Percentiles rank a stretch among this genome's conserved stretches.
Evolutionary conservation across 2,888 invertebrate species (phyloP).

Genomic region (Therioaphis trifolii): DNA sequence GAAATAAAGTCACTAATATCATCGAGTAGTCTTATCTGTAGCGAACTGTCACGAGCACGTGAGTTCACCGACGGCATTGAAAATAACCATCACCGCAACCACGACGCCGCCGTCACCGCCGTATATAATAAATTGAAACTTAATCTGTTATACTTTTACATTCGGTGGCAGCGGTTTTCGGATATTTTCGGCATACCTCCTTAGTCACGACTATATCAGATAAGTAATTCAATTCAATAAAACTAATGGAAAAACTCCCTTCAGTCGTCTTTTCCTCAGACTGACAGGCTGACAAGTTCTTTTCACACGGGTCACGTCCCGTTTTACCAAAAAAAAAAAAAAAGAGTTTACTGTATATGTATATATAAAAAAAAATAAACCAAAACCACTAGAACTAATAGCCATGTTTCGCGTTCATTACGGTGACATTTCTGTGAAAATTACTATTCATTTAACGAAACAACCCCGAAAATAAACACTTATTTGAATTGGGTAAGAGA

Average conservation of each 20-base stretch:
- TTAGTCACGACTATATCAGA: slow-evolving; percentile 26
- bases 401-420: not conserved
- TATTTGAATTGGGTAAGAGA: not conserved
- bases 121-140: slow-evolving; percentile 50
- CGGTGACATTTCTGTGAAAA: not conserved
- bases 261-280: slow-evolving; percentile 14
- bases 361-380: slow-evolving; percentile 1
- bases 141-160: slow-evolving; percentile 27
- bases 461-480: not conserved
- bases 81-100: not conserved
- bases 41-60: slow-evolving; percentile 38
- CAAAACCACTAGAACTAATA: not conserved
- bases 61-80: not conserved
- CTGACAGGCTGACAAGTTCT: slow-evolving; percentile 34
- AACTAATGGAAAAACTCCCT: slow-evolving; percentile 50
- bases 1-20: slow-evolving; percentile 26
- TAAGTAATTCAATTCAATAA: slow-evolving; percentile 52
- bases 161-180: not conserved
- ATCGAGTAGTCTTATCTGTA: slow-evolving; percentile 22
- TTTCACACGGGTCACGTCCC: slow-evolving; percentile 27
- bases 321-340: not conserved
- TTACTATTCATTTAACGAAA: slow-evolving; percentile 10
- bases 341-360: not conserved
- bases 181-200: slow-evolving; percentile 16
- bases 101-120: not conserved